Evolutionary conservation across 2,888 invertebrate genomes (phyloP).

Genomic region (Hydriomena furcata): DNA sequence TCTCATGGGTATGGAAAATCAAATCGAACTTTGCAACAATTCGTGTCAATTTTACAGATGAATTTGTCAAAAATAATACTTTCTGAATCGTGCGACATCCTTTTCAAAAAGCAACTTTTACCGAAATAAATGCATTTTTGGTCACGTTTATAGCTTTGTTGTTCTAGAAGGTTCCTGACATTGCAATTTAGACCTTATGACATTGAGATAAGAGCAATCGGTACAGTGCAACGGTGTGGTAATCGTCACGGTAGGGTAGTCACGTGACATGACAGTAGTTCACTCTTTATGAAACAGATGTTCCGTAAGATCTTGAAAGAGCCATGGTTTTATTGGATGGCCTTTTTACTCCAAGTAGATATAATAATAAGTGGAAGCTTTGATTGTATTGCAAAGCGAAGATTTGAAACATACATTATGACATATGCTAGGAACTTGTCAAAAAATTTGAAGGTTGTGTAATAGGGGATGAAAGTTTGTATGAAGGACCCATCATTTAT

Average conservation of each 20-base stretch:
- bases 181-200: constrained; percentile 2
- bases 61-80: constrained; percentile 6
- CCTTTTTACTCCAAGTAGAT: too few relatives aligned
- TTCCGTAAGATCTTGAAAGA: constrained; percentile 35
- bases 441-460: too few relatives aligned
- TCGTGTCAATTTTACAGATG: constrained; percentile 17
- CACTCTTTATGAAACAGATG: constrained; percentile 37
- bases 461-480: too few relatives aligned
- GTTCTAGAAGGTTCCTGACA: not conserved
- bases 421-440: too few relatives aligned
- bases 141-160: constrained; percentile 15
- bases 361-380: too few relatives aligned
- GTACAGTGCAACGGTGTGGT: constrained; percentile 13
- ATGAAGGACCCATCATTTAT: too few relatives aligned
- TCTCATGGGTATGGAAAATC: not conserved
- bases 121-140: constrained; percentile 17
- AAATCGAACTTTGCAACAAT: constrained; percentile 9
- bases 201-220: constrained; percentile 9
- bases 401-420: too few relatives aligned
- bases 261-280: constrained; percentile 28
- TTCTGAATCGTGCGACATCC: constrained; percentile 18
- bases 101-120: constrained; percentile 20
- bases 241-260: constrained; percentile 29
- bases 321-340: not conserved
- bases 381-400: too few relatives aligned